phyloP scores from a whole-genome alignment of 2,113 vertebrate species.

The Dromiciops gliroides region DNA sequence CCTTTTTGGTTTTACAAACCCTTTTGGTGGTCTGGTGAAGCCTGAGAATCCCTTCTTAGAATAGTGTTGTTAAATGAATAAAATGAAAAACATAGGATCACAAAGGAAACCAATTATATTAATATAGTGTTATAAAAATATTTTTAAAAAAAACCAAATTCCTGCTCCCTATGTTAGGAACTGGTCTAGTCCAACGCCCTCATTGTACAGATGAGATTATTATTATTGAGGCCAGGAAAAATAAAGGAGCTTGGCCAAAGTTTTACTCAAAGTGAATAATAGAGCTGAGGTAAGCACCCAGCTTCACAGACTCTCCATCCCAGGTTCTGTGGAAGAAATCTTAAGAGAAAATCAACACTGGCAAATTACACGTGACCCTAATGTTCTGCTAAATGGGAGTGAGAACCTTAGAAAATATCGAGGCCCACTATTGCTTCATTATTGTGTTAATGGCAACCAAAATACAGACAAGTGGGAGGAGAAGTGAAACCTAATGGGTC shows the following conservation, averaged over 20 bases:
- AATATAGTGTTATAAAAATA: background rate
- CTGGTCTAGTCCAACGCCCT: no score
- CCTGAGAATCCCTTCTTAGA: background rate
- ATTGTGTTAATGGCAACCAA: no score
- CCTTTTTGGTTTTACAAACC: background rate
- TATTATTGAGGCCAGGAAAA: background rate
- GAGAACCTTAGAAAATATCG: no score
- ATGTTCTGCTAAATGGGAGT: no score
- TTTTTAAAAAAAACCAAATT: no score
- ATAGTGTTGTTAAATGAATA: background rate
- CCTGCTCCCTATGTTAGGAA: background rate
- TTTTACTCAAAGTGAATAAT: no score
- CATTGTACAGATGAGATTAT: background rate
- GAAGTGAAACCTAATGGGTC: no score
- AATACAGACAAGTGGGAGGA: no score
- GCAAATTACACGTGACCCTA: background rate
- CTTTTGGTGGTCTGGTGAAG: background rate
- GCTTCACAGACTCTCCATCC: background rate
- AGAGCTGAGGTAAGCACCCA: background rate
- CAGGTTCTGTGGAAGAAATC: background rate
- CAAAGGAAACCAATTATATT: background rate
- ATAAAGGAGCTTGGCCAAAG: background rate
- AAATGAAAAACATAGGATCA: background rate
- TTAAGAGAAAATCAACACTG: background rate
- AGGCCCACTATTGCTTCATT: no score